Percentiles rank a stretch among this genome's conserved stretches.
Conservation (phyloP, 2,888 invertebrate species). For the Dynastes maya region DNA sequence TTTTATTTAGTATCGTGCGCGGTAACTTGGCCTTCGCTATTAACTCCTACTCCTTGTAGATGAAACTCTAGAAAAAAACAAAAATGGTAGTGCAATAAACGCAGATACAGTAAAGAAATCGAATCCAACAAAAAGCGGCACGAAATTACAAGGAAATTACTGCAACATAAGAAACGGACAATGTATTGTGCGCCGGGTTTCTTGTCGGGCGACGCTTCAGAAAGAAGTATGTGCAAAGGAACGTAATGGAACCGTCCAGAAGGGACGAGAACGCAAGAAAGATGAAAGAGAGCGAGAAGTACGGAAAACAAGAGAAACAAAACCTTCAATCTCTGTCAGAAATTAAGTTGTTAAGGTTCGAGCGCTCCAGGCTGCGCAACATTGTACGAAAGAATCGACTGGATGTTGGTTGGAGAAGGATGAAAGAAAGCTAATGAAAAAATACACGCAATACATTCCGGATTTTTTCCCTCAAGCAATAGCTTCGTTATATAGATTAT, state of each 20-base stretch:
- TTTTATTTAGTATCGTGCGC: no score
- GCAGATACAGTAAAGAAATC: not conserved
- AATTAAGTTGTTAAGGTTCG: slow-evolving; percentile 61
- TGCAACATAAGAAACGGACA: slow-evolving; percentile 26
- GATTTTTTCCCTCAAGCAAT: not conserved
- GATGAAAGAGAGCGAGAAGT: slow-evolving; percentile 21
- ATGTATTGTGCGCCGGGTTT: slow-evolving; percentile 26
- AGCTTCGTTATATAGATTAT: not conserved
- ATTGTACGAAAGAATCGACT: slow-evolving; percentile 52
- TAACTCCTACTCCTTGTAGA: no score
- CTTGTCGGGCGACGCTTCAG: slow-evolving; percentile 3
- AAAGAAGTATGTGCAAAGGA: slow-evolving; percentile 26
- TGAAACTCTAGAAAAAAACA: no score
- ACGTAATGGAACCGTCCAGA: slow-evolving; percentile 16
- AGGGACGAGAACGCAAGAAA: slow-evolving; percentile 9
- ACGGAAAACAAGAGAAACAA: slow-evolving; percentile 49
- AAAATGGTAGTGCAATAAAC: no score
- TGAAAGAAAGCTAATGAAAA: not conserved
- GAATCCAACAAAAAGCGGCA: slow-evolving; percentile 13
- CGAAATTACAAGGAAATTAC: slow-evolving; percentile 36
- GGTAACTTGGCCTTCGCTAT: no score
- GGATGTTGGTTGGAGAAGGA: slow-evolving; percentile 23
- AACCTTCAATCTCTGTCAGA: slow-evolving; percentile 59
- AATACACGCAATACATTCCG: not conserved
- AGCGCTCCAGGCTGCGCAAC: slow-evolving; percentile 59